Percentiles rank a stretch among this genome's conserved stretches.
Conservation (phyloP, 1,140 invertebrate species). For the Steinernema feltiae region DNA sequence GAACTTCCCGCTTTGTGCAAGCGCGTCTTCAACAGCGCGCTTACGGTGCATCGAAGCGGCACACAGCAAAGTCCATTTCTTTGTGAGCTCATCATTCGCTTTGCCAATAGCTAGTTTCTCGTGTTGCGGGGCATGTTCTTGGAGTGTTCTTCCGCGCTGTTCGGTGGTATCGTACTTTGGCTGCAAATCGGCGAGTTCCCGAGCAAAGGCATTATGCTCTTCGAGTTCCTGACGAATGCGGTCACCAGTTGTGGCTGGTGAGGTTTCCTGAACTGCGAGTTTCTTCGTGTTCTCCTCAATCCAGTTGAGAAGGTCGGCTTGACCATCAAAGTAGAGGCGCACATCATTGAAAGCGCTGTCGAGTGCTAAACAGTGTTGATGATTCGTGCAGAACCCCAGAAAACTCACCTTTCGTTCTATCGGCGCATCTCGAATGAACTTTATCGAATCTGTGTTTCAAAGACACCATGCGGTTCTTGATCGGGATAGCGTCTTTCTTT, state of each 20-base stretch:
- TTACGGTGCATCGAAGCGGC: conserved; percentile 87
- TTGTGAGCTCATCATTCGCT: conserved; percentile 81
- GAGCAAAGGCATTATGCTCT: conserved; percentile 90
- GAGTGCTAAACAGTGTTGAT: too few relatives aligned
- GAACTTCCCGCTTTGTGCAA: conserved; percentile 73
- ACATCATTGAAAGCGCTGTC: conserved; percentile 66
- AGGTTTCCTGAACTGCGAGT: conserved; percentile 66
- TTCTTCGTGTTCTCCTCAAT: conserved; percentile 76
- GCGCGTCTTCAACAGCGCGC: conserved; percentile 60
- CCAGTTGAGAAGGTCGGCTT: conserved; percentile 72
- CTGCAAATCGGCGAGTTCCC: conserved; percentile 80
- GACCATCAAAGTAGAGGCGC: conserved; percentile 65
- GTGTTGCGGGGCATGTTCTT: conserved; percentile 83
- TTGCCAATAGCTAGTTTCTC: conserved; percentile 77
- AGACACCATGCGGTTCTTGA: conserved; percentile 92
- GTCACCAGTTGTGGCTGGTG: conserved; percentile 75
- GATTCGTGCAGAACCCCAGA: too few relatives aligned
- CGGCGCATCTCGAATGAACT: conserved; percentile 61
- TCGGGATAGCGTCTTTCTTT: conserved; percentile 96
- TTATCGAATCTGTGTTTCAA: conserved; percentile 96
- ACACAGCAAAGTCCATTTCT: conserved; percentile 87
- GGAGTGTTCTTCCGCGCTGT: conserved; percentile 78
- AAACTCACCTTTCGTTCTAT: conserved; percentile 62
- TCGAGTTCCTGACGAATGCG: conserved; percentile 79
- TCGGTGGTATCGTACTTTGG: conserved; percentile 78